Evolutionary conservation across 2,113 vertebrate genomes (phyloP).

Genomic region (Xerus inauris): DNA sequence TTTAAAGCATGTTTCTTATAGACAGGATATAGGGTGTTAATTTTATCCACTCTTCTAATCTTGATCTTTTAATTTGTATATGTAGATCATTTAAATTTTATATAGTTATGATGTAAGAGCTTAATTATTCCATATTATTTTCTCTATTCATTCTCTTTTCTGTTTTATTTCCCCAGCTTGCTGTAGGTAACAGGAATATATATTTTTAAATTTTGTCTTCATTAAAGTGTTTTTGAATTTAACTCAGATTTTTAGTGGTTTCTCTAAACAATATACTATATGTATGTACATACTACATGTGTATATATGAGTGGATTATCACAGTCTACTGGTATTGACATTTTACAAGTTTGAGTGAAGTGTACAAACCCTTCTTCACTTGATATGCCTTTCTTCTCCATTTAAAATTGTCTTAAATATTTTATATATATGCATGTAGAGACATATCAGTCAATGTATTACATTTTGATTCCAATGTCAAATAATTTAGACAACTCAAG

Average conservation of each 20-base stretch:
- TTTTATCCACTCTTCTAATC: too few relatives aligned
- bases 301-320: too few relatives aligned
- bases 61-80: background rate
- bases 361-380: background rate
- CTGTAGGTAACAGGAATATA: background rate
- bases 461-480: background rate
- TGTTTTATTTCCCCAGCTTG: background rate
- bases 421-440: background rate
- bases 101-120: background rate
- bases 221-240: background rate
- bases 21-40: too few relatives aligned
- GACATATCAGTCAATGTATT: background rate
- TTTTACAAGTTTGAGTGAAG: background rate
- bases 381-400: background rate
- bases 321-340: too few relatives aligned
- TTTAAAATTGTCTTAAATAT: background rate
- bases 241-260: background rate
- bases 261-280: background rate
- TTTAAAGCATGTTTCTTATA: background rate
- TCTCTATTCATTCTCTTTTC: background rate
- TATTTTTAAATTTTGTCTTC: background rate
- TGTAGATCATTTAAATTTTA: background rate
- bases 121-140: background rate
- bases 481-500: background rate
- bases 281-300: too few relatives aligned